A percentile compares a stretch with the other conserved stretches of the same genome.
phyloP scores from a whole-genome alignment of 2,797 vertebrate genomes.

The Podarcis lilfordi region DNA sequence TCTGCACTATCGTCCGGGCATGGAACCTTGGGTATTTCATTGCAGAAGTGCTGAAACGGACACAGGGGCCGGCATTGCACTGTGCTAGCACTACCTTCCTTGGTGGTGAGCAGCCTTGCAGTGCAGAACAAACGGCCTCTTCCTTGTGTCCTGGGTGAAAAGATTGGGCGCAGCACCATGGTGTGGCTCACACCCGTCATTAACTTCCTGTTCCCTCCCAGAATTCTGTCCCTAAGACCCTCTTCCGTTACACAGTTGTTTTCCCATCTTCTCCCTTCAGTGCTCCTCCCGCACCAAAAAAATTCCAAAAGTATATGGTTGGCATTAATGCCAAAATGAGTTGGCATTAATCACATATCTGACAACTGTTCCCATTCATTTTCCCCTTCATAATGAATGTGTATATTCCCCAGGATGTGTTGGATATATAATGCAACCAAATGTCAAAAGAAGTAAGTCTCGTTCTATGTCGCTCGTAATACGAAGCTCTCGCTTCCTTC shows the following conservation, averaged over 20 bases:
- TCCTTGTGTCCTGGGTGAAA: conserved; percentile 18
- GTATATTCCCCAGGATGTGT: conserved; percentile 40
- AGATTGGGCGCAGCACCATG: conserved; percentile 36
- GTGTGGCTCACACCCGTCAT: conserved; percentile 16
- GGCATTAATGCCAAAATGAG: conserved; percentile 32
- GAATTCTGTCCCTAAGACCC: conserved; percentile 39
- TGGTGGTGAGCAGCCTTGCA: conserved; percentile 48
- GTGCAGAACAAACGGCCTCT: conserved; percentile 41
- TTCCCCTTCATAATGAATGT: conserved; percentile 50
- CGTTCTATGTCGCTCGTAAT: background rate
- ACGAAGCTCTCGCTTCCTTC: background rate
- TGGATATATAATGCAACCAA: conserved; percentile 1
- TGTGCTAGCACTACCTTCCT: conserved; percentile 27
- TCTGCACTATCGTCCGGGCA: conserved; percentile 41
- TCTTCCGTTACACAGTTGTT: conserved; percentile 1
- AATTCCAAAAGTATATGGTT: background rate
- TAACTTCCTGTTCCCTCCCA: conserved; percentile 43
- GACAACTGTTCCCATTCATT: conserved; percentile 46
- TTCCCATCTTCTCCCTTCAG: background rate
- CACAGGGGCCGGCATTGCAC: conserved; percentile 47
- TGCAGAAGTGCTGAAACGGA: conserved; percentile 60
- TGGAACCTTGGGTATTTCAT: conserved; percentile 52
- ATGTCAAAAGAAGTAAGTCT: background rate
- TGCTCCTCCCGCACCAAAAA: background rate
- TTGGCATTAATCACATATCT: conserved; percentile 58